Base-by-base conservation (phyloP, 2,113 vertebrate species). In the Tympanuchus pallidicinctus region DNA sequence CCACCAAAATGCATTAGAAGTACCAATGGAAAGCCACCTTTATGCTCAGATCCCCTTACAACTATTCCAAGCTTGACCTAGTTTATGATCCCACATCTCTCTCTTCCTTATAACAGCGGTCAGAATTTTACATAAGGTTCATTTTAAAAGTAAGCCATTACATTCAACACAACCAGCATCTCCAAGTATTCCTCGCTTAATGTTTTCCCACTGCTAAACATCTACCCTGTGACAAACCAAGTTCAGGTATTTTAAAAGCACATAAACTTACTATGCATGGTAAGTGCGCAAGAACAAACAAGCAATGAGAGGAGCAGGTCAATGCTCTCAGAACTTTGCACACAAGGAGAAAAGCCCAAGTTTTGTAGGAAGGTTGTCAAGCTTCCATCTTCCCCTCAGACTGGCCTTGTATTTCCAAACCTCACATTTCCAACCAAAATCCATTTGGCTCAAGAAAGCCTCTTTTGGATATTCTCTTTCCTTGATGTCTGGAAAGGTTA, bases 111-210 rank as follows among this genome's bases (percentile, higher is more conserved):
- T 8, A 90, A 75, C 25, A 74, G 60, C 28, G 16, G 50, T 61
- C 20, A 60, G 47, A 86, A 48, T 48, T 70, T 80, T 71, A 65
- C 77, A 91, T 83, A 52, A 42, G 76, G 79, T 91, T 93, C n/a
- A 25, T 91, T 92, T 91, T 61, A 52, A 75, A 69, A 88, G 65
- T 85, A 93, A 95, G 76, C 69, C 11, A 91, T 93, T 86, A 75
- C 61, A 78, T 75, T 86, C 65, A 54, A n/a, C 17, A 59, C 63
- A 90, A 86, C 86, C 95, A 90, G 86, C 82, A 90, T 95, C 80
- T 66, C 79, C 15, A 84, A 75, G 69, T 43, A 65, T 67, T 83
- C 74, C 72, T 90, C 78, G 70, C 78, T 92, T 81, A 81, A 81
- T 11, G 0, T 88, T 82, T 71, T 92, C 80, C 76, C 64, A 14